These are phyloP conservation scores for Amblyopsis rosae DNA, from an alignment of 2,113 vertebrate genomes.

Conservation along the genomic window DNA sequence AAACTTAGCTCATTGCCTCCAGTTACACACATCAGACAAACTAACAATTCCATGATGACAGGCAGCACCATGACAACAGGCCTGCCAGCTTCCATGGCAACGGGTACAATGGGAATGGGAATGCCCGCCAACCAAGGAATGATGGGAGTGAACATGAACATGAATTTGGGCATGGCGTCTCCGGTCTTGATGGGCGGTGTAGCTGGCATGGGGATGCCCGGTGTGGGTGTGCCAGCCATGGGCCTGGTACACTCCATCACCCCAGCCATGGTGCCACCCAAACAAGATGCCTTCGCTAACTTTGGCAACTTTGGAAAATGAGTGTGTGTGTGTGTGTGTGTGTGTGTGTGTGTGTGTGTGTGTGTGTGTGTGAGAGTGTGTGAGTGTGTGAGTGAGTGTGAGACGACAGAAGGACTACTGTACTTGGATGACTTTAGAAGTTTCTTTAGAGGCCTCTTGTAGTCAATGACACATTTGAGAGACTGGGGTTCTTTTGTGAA, in stretches of 20 bases:
- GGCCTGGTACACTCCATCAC: conserved; percentile 76
- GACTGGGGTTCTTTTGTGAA: no score
- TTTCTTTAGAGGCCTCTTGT: no score
- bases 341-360: conserved; percentile 18
- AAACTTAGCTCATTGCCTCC: conserved; percentile 84
- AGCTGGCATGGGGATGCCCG: conserved; percentile 72
- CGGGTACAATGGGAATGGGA: conserved; percentile 81
- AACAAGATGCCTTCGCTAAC: conserved; percentile 98
- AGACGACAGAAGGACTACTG: conserved; percentile 42
- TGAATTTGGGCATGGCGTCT: conserved; percentile 81
- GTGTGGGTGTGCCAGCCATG: conserved; percentile 79
- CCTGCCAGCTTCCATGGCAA: conserved; percentile 82
- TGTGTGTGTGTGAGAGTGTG: conserved; percentile 22
- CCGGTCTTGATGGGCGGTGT: conserved; percentile 70
- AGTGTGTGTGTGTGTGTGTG: conserved; percentile 32
- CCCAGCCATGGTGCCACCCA: conserved; percentile 84
- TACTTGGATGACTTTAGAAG: conserved; percentile 43
- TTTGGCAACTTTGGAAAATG: conserved; percentile 98
- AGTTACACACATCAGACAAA: conserved; percentile 78
- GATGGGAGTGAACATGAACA: conserved; percentile 85
- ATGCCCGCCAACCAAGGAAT: conserved; percentile 85
- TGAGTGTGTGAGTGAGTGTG: conserved; percentile 18
- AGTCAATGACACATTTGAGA: no score
- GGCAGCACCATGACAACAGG: conserved; percentile 77
- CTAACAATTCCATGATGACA: conserved; percentile 77